Percentiles rank a stretch among this genome's conserved stretches.
These are phyloP conservation scores for Mechanitis messenoides DNA, from an alignment of 2,888 invertebrate species.

Conservation along the genomic window DNA sequence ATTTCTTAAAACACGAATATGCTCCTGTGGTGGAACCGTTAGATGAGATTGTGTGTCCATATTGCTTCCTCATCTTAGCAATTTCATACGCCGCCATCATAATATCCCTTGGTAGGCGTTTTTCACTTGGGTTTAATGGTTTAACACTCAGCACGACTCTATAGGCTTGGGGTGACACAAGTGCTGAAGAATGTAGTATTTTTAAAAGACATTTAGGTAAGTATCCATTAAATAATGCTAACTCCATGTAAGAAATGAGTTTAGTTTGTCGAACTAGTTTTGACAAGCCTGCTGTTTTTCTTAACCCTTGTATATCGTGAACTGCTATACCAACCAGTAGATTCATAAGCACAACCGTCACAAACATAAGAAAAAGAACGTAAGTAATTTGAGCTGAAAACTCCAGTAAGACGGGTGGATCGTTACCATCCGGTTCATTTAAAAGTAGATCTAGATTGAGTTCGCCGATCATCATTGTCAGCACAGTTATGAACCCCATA, in stretches of 20 bases:
- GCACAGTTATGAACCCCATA: constrained; percentile 88
- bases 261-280: constrained; percentile 90
- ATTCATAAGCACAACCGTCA: constrained; percentile 91
- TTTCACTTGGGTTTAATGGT: constrained; percentile 89
- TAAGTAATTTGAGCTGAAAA: constrained; percentile 90
- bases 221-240: constrained; percentile 87
- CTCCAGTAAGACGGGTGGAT: constrained; percentile 84
- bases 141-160: constrained; percentile 88
- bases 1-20: constrained; percentile 80
- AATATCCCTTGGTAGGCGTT: constrained; percentile 86
- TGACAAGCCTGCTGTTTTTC: constrained; percentile 89
- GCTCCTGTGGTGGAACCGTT: constrained; percentile 79
- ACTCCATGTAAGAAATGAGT: constrained; percentile 89
- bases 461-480: constrained; percentile 94
- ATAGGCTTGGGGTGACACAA: constrained; percentile 88
- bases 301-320: constrained; percentile 89
- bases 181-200: constrained; percentile 84
- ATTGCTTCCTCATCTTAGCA: constrained; percentile 84
- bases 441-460: constrained; percentile 85
- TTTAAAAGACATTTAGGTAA: constrained; percentile 84
- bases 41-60: constrained; percentile 81
- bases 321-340: constrained; percentile 90
- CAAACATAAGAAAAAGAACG: constrained; percentile 86
- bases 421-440: constrained; percentile 85
- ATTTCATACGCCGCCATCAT: constrained; percentile 88